Percentiles rank a stretch among this genome's conserved stretches.
Evolutionary conservation across 1,140 invertebrate genomes (phyloP).

Genomic region (Trichonephila clavata): DNA sequence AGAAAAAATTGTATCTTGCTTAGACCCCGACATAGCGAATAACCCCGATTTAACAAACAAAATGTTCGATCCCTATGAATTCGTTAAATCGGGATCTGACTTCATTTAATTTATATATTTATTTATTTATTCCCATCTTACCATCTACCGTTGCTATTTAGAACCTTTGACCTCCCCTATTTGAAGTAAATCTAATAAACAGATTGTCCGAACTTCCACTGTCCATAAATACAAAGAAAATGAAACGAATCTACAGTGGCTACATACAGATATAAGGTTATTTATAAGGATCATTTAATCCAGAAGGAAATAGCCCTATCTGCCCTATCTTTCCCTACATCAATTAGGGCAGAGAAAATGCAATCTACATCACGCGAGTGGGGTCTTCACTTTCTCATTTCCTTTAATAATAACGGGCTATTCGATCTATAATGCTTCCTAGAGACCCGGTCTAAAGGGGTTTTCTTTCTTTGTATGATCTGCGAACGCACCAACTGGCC

Average conservation of each 20-base stretch:
- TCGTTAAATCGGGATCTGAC: too few relatives aligned
- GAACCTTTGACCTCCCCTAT: too few relatives aligned
- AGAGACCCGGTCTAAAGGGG: not conserved
- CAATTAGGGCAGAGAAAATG: constrained; percentile 48
- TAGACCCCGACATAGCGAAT: too few relatives aligned
- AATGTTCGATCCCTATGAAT: too few relatives aligned
- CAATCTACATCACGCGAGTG: constrained; percentile 40
- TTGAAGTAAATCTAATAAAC: not conserved
- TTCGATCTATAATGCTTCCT: constrained; percentile 3
- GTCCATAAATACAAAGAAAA: not conserved
- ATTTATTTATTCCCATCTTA: too few relatives aligned
- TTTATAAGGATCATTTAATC: not conserved
- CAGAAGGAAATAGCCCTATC: constrained; percentile 17
- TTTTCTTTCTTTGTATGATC: constrained; percentile 3
- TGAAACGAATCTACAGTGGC: not conserved
- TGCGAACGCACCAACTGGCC: constrained; percentile 34
- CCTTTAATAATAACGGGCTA: constrained; percentile 60
- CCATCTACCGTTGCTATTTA: too few relatives aligned
- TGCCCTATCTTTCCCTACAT: constrained; percentile 9
- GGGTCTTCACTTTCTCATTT: constrained; percentile 36
- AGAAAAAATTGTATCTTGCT: too few relatives aligned
- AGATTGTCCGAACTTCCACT: not conserved
- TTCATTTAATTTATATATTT: too few relatives aligned
- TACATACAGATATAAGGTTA: not conserved
- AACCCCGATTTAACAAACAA: too few relatives aligned